A percentile compares a stretch with the other conserved stretches of the same genome.
Conservation (phyloP, 2,888 invertebrate genomes). For the Apamea monoglypha region DNA sequence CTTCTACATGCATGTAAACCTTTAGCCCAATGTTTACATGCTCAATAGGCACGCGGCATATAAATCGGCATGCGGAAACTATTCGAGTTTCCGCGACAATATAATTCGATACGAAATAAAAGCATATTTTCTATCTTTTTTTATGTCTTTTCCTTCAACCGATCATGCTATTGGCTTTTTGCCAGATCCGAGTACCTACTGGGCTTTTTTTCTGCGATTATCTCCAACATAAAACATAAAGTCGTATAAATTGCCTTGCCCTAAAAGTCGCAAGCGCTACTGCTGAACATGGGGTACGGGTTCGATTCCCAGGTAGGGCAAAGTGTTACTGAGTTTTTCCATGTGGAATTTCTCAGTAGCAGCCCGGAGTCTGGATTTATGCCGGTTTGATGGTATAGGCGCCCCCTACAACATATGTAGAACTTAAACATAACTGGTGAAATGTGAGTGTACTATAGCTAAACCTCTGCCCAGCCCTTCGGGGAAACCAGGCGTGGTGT, state of each 20-base stretch:
- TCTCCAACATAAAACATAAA: conserved; percentile 5
- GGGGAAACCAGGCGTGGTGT: not conserved
- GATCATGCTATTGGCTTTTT: not conserved
- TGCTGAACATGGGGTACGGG: not conserved
- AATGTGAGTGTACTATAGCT: not conserved
- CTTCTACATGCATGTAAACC: not conserved
- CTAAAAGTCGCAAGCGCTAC: not conserved
- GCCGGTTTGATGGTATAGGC: too few relatives aligned
- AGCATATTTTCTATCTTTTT: conserved; percentile 16
- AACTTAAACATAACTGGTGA: not conserved
- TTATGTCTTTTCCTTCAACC: conserved; percentile 11
- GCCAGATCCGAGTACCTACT: conserved; percentile 12
- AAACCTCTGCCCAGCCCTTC: not conserved
- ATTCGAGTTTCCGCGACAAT: conserved; percentile 1
- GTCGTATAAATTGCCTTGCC: not conserved
- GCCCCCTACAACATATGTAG: not conserved
- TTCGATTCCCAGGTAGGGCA: not conserved
- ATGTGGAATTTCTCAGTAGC: not conserved
- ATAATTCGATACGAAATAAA: conserved; percentile 22
- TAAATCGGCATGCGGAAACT: conserved; percentile 13
- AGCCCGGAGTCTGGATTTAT: too few relatives aligned
- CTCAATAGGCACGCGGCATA: conserved; percentile 6
- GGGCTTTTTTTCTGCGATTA: conserved; percentile 5
- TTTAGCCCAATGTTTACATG: not conserved
- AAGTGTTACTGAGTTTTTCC: not conserved